Conservation (phyloP, 2,888 invertebrate genomes). For the Hirtodrosophila alboralis region DNA sequence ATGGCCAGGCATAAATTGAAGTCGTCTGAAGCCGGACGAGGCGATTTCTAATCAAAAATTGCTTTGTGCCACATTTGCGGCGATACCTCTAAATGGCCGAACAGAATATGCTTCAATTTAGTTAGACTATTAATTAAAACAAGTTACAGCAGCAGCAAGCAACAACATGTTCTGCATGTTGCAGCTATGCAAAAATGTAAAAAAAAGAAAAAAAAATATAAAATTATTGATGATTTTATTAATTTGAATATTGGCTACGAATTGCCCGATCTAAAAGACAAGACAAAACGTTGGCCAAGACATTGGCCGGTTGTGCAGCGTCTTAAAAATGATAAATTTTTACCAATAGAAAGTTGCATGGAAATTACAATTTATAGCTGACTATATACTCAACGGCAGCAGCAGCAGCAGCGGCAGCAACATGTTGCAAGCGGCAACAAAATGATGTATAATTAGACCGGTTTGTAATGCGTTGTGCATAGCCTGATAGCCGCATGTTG, state of each 20-base stretch:
- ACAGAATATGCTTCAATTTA: constrained; percentile 77
- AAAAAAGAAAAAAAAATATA: too few species aligned
- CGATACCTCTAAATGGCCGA: constrained; percentile 63
- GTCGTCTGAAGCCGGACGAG: constrained; percentile 56
- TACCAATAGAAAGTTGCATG: constrained; percentile 79
- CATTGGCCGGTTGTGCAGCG: constrained; percentile 40
- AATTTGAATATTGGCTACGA: constrained; percentile 79
- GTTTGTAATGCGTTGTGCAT: constrained; percentile 70
- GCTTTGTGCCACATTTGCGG: constrained; percentile 76
- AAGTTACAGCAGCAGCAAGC: constrained; percentile 46
- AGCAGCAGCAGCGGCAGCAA: constrained; percentile 65
- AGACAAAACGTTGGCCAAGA: constrained; percentile 72
- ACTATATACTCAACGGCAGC: constrained; percentile 50
- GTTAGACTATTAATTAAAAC: constrained; percentile 78
- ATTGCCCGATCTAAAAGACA: constrained; percentile 46
- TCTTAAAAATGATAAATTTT: constrained; percentile 74
- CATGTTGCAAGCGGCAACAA: constrained; percentile 74
- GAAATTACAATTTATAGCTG: constrained; percentile 79
- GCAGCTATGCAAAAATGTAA: constrained; percentile 57
- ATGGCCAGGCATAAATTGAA: constrained; percentile 63
- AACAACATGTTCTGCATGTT: constrained; percentile 66
- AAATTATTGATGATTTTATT: constrained; percentile 80
- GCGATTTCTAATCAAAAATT: constrained; percentile 76
- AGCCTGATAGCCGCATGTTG: constrained; percentile 7
- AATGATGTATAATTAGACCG: constrained; percentile 82